Evolutionary conservation across 2,888 invertebrate species (phyloP).

Genomic region (Drosophila subsilvestris): DNA sequence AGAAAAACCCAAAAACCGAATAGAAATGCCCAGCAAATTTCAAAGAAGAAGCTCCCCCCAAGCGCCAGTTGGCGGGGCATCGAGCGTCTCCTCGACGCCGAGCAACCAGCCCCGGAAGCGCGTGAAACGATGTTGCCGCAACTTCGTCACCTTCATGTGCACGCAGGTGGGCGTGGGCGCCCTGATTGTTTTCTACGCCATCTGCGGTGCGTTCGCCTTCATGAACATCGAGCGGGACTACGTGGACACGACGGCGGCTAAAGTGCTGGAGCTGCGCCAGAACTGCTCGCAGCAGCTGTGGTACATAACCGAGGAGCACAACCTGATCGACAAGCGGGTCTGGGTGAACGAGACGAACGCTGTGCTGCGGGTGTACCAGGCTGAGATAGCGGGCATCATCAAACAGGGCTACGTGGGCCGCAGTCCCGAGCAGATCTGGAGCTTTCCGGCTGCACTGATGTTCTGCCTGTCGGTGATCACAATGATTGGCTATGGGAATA

Average conservation of each 20-base stretch:
- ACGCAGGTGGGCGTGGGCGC: slow-evolving; percentile 96
- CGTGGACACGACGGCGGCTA: slow-evolving; percentile 84
- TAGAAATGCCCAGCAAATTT: slow-evolving; percentile 67
- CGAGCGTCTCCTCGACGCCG: slow-evolving; percentile 87
- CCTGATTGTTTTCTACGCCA: slow-evolving; percentile 93
- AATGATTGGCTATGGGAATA: slow-evolving; percentile 96
- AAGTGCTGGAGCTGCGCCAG: slow-evolving; percentile 86
- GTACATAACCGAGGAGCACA: slow-evolving; percentile 88
- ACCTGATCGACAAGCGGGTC: slow-evolving; percentile 88
- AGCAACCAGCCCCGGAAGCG: slow-evolving; percentile 89
- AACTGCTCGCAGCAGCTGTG: slow-evolving; percentile 88
- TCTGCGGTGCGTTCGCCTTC: slow-evolving; percentile 93
- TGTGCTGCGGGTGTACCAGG: slow-evolving; percentile 88
- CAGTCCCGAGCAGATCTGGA: slow-evolving; percentile 90
- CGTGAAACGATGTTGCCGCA: slow-evolving; percentile 93
- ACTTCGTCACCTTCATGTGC: slow-evolving; percentile 95
- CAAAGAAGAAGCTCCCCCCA: slow-evolving; percentile 67
- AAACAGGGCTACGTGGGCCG: slow-evolving; percentile 89
- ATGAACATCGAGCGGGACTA: slow-evolving; percentile 90
- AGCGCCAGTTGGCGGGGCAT: slow-evolving; percentile 31
- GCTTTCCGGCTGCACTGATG: slow-evolving; percentile 94
- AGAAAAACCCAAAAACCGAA: slow-evolving; percentile 20
- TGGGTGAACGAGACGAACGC: slow-evolving; percentile 87
- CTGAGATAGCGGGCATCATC: slow-evolving; percentile 87
- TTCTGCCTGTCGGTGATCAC: slow-evolving; percentile 94